Evolutionary conservation across 2,797 vertebrate genomes (phyloP), one percentile per base, ranked within the genome.

Genomic region (Mycteria americana): DNA sequence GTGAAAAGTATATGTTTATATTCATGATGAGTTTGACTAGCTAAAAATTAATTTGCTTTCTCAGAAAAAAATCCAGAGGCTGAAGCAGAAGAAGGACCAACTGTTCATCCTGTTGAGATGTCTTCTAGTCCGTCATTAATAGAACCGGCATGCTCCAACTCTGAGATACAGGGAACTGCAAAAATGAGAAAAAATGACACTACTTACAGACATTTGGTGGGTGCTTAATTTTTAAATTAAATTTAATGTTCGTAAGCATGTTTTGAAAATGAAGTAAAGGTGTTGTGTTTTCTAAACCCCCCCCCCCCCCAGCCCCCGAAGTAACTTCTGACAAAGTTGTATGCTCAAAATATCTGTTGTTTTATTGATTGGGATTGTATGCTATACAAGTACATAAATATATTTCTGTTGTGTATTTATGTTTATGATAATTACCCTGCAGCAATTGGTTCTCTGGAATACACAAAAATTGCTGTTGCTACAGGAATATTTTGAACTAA

Each of bases 51-150:
- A 31, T 60, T 59, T 94, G 14, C 21, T 96, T 97, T 88, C 10
- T 22, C 75, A 97, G 97, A 48, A 96, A 87, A 54, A 62, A 90
- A 64, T 67, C 69, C 79, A 28, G 89, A 93, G 50, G 25, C 94
- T 83, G 85, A 93, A 84, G 92, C 89, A 92, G 88, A 93, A 92
- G 76, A 65, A 77, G 37, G n/a, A 43, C 28, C 39, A n/a, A 13
- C 31, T 64, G 33, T 78, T 77, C 31, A 64, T 51, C 60, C 74
- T 70, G 41, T 53, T 68, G 81, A 94, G 57, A 74, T 72, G 72
- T 54, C 82, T 45, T 31, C 18, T 54, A 41, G 81, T 57, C 60
- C 45, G 1, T 8, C 25, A 2, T 57, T 48, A 41, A 27, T 18
- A 89, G 74, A 67, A 74, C 45, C 19, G 3, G 3, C 21, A 2